Conservation (phyloP, 2,888 invertebrate species). For the Agrochola macilenta region DNA sequence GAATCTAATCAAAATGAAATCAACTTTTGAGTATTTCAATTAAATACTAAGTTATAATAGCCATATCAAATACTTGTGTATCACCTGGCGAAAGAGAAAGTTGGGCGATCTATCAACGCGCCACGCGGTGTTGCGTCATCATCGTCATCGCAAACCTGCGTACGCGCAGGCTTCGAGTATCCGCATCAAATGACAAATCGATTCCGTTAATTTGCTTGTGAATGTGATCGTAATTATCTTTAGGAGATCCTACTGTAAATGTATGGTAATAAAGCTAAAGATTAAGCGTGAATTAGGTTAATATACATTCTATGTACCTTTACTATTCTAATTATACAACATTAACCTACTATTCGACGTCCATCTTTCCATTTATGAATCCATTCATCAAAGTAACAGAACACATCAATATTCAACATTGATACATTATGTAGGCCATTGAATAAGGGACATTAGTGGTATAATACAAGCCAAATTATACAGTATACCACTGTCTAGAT, state of each 20-base stretch:
- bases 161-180: slow-evolving; percentile 63
- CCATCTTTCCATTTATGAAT: slow-evolving; percentile 9
- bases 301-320: background rate
- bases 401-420: slow-evolving; percentile 27
- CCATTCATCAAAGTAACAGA: slow-evolving; percentile 20
- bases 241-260: background rate
- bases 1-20: slow-evolving; percentile 4
- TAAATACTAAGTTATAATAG: slow-evolving; percentile 27
- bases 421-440: slow-evolving; percentile 24
- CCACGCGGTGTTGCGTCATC: slow-evolving; percentile 65
- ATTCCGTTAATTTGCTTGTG: slow-evolving; percentile 34
- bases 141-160: slow-evolving; percentile 67
- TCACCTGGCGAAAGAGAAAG: slow-evolving; percentile 78
- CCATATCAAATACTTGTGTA: slow-evolving; percentile 19
- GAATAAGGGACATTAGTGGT: slow-evolving; percentile 19
- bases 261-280: background rate
- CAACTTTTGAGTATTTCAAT: background rate
- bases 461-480: slow-evolving; percentile 39
- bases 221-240: slow-evolving; percentile 26
- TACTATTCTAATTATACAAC: background rate
- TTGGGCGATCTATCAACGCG: slow-evolving; percentile 72
- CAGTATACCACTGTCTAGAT: slow-evolving; percentile 13
- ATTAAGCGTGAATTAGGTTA: background rate
- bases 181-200: slow-evolving; percentile 53
- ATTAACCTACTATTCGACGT: background rate